Conservation (phyloP, 1,140 invertebrate genomes). For the Drosophila busckii region DNA sequence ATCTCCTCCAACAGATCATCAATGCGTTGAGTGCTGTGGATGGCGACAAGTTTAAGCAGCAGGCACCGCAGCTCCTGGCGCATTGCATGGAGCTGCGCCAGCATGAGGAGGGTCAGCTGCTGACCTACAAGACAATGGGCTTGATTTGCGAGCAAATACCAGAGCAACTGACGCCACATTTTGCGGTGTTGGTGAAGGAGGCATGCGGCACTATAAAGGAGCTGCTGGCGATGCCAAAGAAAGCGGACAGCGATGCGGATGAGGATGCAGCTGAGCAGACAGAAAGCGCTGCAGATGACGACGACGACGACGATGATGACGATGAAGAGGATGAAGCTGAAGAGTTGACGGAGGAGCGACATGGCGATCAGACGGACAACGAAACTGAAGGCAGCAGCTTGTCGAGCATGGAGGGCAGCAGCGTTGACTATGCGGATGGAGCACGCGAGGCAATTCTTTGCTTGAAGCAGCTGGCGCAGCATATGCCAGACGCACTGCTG, state of each 20-base stretch:
- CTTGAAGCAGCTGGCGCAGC: slow-evolving; percentile 2
- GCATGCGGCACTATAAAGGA: not conserved
- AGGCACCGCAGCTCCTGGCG: not conserved
- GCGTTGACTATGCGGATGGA: not conserved
- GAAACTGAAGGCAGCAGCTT: not conserved
- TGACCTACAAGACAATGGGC: slow-evolving; percentile 8
- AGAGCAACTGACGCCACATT: not conserved
- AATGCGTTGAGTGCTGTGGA: slow-evolving; percentile 2
- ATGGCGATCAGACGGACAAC: slow-evolving; percentile 15
- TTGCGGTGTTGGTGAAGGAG: slow-evolving; percentile 2
- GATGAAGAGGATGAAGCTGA: not conserved
- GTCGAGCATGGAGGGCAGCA: not conserved
- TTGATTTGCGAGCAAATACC: slow-evolving; percentile 8
- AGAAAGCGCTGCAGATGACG: not conserved
- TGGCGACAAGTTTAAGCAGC: not conserved
- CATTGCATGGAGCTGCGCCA: slow-evolving; percentile 1
- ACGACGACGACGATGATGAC: not conserved
- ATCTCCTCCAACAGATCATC: not conserved
- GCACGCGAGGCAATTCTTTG: slow-evolving; percentile 9
- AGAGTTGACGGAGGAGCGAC: not conserved
- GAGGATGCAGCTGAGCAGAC: not conserved
- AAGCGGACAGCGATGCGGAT: not conserved
- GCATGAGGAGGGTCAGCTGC: not conserved
- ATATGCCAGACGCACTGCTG: slow-evolving; percentile 2
- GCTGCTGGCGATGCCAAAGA: not conserved